phyloP scores from a whole-genome alignment of 2,113 vertebrate genomes.

The Micronycteris hirsuta region DNA sequence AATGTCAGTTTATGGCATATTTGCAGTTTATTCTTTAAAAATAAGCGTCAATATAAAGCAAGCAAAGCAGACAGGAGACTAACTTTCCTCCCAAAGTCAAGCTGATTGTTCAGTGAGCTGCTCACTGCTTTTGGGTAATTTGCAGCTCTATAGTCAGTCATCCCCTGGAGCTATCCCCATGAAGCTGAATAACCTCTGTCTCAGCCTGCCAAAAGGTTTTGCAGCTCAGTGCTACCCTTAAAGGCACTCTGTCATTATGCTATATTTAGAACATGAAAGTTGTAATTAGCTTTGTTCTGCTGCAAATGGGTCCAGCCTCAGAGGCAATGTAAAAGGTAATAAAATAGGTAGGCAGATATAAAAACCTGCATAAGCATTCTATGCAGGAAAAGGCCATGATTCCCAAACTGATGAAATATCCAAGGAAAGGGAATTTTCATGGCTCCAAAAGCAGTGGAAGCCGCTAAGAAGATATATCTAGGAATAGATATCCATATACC shows the following conservation, averaged over 20 bases:
- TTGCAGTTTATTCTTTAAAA: slow-evolving; percentile 22
- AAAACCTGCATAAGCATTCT: slow-evolving; percentile 80
- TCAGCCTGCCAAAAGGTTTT: slow-evolving; percentile 79
- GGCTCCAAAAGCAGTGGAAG: slow-evolving; percentile 66
- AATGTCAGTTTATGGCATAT: background rate
- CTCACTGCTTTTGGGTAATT: slow-evolving; percentile 58
- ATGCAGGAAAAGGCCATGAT: slow-evolving; percentile 73
- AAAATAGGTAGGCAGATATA: slow-evolving; percentile 82
- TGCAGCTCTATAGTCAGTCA: background rate
- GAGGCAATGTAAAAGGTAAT: slow-evolving; percentile 82
- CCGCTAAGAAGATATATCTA: slow-evolving; percentile 14
- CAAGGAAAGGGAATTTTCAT: slow-evolving; percentile 60
- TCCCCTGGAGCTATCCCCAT: slow-evolving; percentile 60
- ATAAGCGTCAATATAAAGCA: background rate
- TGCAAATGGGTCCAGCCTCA: slow-evolving; percentile 79
- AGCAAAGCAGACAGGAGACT: background rate
- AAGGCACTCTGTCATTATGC: slow-evolving; percentile 85
- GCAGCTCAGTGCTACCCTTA: slow-evolving; percentile 81
- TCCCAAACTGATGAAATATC: slow-evolving; percentile 73
- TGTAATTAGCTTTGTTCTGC: slow-evolving; percentile 87
- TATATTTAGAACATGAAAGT: slow-evolving; percentile 85
- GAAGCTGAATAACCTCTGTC: slow-evolving; percentile 76
- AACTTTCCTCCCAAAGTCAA: slow-evolving; percentile 8
- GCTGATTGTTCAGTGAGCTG: slow-evolving; percentile 64
- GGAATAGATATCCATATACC: background rate